phyloP scores from a whole-genome alignment of 2,888 invertebrate species.

The Brachyptera putata region DNA sequence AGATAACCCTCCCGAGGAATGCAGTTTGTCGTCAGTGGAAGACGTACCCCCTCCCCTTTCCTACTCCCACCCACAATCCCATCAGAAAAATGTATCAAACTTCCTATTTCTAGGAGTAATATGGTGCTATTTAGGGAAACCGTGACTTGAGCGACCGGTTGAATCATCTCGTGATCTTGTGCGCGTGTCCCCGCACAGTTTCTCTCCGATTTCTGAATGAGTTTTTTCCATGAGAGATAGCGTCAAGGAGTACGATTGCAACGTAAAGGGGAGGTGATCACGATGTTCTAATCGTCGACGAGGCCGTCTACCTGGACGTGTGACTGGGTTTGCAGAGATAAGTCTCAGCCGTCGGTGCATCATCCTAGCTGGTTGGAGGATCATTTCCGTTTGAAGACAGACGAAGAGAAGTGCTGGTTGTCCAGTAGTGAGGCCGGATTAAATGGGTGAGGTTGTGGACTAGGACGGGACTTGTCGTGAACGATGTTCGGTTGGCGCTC shows the following conservation, averaged over 20 bases:
- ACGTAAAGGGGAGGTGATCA: no score
- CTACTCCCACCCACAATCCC: not conserved
- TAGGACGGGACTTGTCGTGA: not conserved
- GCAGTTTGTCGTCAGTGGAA: no score
- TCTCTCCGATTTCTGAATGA: not conserved
- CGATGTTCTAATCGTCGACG: no score
- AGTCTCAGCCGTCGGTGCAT: conserved; percentile 11
- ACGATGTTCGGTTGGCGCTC: conserved; percentile 30
- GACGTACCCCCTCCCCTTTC: not conserved
- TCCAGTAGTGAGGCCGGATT: no score
- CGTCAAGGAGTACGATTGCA: not conserved
- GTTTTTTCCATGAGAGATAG: not conserved
- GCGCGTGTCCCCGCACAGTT: conserved; percentile 2
- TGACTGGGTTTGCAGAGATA: no score
- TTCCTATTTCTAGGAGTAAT: conserved; percentile 17
- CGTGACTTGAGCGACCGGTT: not conserved
- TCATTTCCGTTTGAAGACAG: conserved; percentile 13
- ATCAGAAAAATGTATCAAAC: not conserved
- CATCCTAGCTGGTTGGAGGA: not conserved
- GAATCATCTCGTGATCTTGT: conserved; percentile 1
- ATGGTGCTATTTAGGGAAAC: conserved; percentile 21
- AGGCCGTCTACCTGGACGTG: no score
- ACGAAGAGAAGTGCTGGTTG: not conserved
- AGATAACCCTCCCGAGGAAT: no score
- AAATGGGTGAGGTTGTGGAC: not conserved